A percentile compares a stretch with the other conserved stretches of the same genome.
Conservation (phyloP, 2,888 invertebrate genomes). For the Euclidia mi region DNA sequence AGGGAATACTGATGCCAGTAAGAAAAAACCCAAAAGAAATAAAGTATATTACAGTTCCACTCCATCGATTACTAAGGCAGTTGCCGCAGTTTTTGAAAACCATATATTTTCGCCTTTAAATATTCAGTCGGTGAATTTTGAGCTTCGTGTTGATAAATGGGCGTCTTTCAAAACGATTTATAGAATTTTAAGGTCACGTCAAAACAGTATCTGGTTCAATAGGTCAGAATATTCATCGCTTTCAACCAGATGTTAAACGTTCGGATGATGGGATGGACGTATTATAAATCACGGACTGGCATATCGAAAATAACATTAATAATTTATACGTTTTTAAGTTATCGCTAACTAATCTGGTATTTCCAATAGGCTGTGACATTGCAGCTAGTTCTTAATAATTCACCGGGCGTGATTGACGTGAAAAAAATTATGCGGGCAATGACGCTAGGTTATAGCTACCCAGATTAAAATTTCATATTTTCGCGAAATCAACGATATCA, state of each 20-base stretch:
- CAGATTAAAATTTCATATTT: too few relatives aligned
- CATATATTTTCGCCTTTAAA: constrained; percentile 9
- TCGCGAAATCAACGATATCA: too few relatives aligned
- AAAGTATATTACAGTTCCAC: constrained; percentile 12
- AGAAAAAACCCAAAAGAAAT: constrained; percentile 23
- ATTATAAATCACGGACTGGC: not conserved
- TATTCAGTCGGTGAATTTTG: constrained; percentile 10
- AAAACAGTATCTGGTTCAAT: constrained; percentile 1
- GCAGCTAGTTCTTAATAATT: too few relatives aligned
- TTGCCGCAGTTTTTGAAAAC: constrained; percentile 10
- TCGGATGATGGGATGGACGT: not conserved
- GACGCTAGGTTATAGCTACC: too few relatives aligned
- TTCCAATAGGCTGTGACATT: not conserved
- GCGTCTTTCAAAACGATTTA: constrained; percentile 6
- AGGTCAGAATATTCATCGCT: not conserved
- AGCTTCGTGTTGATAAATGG: constrained; percentile 9
- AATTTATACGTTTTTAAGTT: not conserved
- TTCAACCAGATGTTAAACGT: not conserved
- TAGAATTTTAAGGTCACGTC: constrained; percentile 8
- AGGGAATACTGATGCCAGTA: constrained; percentile 17
- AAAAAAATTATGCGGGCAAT: too few relatives aligned
- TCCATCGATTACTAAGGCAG: constrained; percentile 14
- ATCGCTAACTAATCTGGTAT: too few relatives aligned
- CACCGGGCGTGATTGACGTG: too few relatives aligned
- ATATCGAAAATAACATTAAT: not conserved